A percentile compares a stretch with the other conserved stretches of the same genome.
phyloP scores from a whole-genome alignment of 2,113 vertebrate species.

The Syrrhaptes paradoxus region DNA sequence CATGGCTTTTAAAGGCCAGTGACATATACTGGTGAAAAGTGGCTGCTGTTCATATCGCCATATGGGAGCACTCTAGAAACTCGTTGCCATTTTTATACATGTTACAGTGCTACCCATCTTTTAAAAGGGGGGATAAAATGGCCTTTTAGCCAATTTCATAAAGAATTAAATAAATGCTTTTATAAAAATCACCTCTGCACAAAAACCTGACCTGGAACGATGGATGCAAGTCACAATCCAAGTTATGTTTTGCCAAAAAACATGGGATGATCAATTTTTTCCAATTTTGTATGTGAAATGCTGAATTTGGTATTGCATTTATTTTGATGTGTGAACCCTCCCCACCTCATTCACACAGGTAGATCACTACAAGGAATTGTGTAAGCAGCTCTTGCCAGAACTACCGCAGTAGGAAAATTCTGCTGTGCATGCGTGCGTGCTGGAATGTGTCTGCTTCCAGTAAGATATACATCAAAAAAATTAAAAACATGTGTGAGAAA shows the following conservation, averaged over 20 bases:
- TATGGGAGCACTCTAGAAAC: not conserved
- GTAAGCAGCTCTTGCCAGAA: not conserved
- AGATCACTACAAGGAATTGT: not conserved
- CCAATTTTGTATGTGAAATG: not conserved
- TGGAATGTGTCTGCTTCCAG: slow-evolving; percentile 16
- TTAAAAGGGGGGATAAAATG: not conserved
- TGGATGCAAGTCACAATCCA: not conserved
- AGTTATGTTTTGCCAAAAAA: not conserved
- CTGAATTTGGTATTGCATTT: not conserved
- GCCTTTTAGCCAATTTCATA: not conserved
- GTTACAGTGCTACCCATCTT: accelerated
- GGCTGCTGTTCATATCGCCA: not conserved
- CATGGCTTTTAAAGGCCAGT: not conserved
- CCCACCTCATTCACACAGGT: not conserved
- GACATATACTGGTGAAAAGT: accelerated
- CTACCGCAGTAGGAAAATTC: not conserved
- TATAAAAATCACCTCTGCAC: not conserved
- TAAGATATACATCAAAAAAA: not conserved
- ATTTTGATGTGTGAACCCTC: not conserved
- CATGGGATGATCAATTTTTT: not conserved
- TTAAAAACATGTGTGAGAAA: not conserved
- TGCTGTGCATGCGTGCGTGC: not conserved
- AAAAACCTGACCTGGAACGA: not conserved
- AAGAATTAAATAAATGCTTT: not conserved
- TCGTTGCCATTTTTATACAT: not conserved